Evolutionary conservation across 1,140 invertebrate species (phyloP), one percentile per base, ranked within the genome.

Genomic region (Ips typographus): DNA sequence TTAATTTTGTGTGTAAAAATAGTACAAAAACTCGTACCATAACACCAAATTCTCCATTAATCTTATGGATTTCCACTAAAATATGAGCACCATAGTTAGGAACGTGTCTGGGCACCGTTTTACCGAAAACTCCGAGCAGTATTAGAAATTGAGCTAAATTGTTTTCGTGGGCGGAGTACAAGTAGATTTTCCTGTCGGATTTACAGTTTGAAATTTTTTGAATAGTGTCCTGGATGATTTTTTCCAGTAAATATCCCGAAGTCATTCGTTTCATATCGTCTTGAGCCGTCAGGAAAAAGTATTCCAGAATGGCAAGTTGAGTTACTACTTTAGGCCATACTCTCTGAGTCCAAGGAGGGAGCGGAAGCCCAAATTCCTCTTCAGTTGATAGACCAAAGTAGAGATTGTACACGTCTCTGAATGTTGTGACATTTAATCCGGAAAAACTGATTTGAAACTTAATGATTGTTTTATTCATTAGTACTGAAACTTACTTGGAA

Each of bases 141-240:
- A 83, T 78, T 37, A 93, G 76, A 4, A 93, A 74, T 65, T 88
- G 86, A 1, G 87, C 84, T 2, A 94, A 77, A 1, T 89, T 92
- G 2, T 86, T 87, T 75, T 94, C 92, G 74, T 94, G 91, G 2
- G 86, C 88, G 3, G 87, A 83, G 73, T 90, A 91, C 68, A 89
- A 83, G 57, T 83, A 87, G 68, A 91, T 84, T 77, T 90, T 90
- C 4, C 84, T 81, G 71, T 4, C 83, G 84, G 37, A 80, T 78
- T 36, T 63, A 7, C 70, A 83, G 37, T 77, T 80, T 3, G 83
- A 73, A 6, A 79, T 77, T 75, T 84, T 86, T 8, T 79, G 76
- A 40, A 83, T 77, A 80, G 86, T 86, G 71, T 88, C 86, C 0
- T 79, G 72, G 1, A 86, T 73, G 64, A 90, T 84, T 81, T 89